Evolutionary conservation across 2,797 vertebrate species (phyloP), one percentile per base, ranked within the genome.

Genomic region (Phalloptychus januarius): DNA sequence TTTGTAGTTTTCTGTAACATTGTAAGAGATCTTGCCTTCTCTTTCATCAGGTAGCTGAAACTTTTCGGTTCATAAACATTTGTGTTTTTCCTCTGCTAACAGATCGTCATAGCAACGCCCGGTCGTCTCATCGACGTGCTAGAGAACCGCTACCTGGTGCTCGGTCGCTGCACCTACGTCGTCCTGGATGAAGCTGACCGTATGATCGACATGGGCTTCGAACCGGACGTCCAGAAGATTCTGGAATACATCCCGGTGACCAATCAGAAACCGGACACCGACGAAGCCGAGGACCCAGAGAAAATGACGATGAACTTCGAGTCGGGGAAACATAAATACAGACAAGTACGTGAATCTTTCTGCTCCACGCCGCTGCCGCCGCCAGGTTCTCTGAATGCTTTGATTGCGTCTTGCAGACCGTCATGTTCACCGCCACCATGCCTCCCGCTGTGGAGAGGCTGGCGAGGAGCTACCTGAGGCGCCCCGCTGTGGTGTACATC

Each of bases 161-260:
- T 99, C 86, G 97, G 98, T 90, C 97, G 98, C 89, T 99, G 98
- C 81, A 99, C 98, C 2, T 99, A 99, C 2, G 97, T 98, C 88
- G 98, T 99, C 79, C 95, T 99, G 75, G 98, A 99, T 0, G 98
- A 99, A 93, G 98, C 98, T 0, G 98, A 99, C 31, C 96, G 98
- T 74, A 99, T 99, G 98, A 99, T 99, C 48, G 98, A 99, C 94
- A 99, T 99, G 98, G 98, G 98, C 85, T 99, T 99, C 2, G 98
- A 99, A 93, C 98, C 98, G 0, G 98, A 99, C 0, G 98, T 99
- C 71, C 98, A 99, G 88, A 99, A 99, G 94, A 99, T 99, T 83
- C 93, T 99, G 89, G 98, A 99, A 91, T 97, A 99, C 95, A 98
- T 99, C 96, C 98, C 98, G 0, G 98, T 99, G 86, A 98, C 96